Evolutionary conservation across 37 sponge, comb jelly and placozoan genomes (phyloP).

Genomic region (Amphimedon queenslandica): DNA sequence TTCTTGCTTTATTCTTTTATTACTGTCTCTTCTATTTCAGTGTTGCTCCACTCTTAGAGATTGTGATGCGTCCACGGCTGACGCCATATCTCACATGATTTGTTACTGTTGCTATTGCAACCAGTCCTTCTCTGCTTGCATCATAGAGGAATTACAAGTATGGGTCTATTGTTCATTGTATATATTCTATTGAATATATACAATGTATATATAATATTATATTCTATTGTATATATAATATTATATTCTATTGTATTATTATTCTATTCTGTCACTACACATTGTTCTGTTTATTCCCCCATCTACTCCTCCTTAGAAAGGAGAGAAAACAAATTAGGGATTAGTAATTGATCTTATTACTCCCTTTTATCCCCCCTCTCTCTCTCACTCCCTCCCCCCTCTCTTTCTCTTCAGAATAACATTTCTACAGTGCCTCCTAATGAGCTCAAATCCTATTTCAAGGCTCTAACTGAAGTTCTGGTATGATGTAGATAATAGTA

Average conservation of each 20-base stretch:
- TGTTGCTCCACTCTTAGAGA: constrained; percentile 62
- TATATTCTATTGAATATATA: not conserved
- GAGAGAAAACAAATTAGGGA: no score
- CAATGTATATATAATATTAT: not conserved
- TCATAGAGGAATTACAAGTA: constrained; percentile 66
- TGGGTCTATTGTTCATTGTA: not conserved
- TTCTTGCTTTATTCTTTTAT: no score
- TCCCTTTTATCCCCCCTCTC: not conserved
- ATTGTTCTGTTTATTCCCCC: no score
- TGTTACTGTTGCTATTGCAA: constrained; percentile 75
- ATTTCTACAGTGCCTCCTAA: constrained; percentile 38
- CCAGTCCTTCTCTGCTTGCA: constrained; percentile 67
- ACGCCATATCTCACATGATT: constrained; percentile 49
- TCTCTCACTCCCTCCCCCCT: not conserved
- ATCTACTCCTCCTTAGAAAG: no score
- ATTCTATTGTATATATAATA: not conserved
- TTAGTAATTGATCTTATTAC: not conserved
- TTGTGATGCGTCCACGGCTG: constrained; percentile 35
- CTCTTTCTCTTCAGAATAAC: constrained; percentile 25
- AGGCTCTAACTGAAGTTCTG: constrained; percentile 60
- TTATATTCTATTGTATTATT: not conserved
- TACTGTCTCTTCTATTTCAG: constrained; percentile 20
- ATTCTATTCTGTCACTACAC: not conserved
- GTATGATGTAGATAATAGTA: no score
- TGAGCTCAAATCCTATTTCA: constrained; percentile 57